phyloP scores from a whole-genome alignment of 2,888 invertebrate species.

The Amphimallon solstitiale region DNA sequence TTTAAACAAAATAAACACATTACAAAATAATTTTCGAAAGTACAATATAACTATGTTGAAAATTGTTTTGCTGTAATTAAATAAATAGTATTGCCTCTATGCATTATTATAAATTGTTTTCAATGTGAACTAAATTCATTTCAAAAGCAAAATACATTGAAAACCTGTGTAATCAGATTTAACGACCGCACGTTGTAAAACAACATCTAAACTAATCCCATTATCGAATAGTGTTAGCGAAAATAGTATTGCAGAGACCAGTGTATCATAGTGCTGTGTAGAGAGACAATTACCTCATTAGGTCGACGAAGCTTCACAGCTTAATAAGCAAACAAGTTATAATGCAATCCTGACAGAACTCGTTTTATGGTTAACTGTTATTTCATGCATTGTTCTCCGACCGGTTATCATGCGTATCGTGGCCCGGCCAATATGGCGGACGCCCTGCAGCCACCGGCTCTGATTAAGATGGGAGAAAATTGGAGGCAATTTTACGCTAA shows the following conservation, averaged over 20 bases:
- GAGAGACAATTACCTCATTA: constrained; percentile 21
- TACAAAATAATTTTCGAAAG: too few relatives aligned
- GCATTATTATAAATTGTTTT: background rate
- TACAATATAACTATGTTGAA: too few relatives aligned
- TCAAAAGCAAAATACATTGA: background rate
- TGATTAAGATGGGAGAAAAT: constrained; percentile 50
- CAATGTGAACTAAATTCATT: background rate
- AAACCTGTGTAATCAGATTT: background rate
- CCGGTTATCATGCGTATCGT: constrained; percentile 48
- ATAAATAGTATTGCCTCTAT: too few relatives aligned
- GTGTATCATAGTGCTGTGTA: background rate
- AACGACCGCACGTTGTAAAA: background rate
- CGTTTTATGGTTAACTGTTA: constrained; percentile 55
- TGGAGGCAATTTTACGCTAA: constrained; percentile 47
- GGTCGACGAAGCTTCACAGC: constrained; percentile 33
- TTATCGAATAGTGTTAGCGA: background rate
- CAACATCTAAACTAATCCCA: background rate
- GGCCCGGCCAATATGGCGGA: constrained; percentile 44
- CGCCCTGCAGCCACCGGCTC: constrained; percentile 42
- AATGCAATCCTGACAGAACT: constrained; percentile 51
- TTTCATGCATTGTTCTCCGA: constrained; percentile 52
- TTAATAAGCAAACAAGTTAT: constrained; percentile 53
- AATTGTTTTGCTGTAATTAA: too few relatives aligned
- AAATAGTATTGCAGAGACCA: background rate
- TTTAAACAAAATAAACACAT: too few relatives aligned